phyloP scores from a whole-genome alignment of 2,797 vertebrate species.

The Smutsia gigantea region DNA sequence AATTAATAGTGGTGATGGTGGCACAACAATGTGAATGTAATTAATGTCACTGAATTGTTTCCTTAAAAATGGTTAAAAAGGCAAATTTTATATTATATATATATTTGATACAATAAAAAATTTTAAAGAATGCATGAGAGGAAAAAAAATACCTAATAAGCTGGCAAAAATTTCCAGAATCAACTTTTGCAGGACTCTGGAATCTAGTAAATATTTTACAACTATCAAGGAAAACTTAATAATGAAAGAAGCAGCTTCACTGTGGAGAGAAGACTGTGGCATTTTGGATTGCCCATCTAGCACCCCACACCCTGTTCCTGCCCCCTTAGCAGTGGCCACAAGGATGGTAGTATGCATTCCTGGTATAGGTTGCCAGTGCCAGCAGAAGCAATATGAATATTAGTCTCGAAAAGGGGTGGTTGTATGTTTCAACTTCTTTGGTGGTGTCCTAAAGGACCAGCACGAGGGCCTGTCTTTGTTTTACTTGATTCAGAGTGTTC shows the following conservation, averaged over 20 bases:
- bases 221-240: neutral
- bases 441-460: neutral
- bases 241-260: neutral
- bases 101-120: neutral
- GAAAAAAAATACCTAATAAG: neutral
- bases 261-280: neutral
- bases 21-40: neutral
- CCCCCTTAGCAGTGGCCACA: neutral
- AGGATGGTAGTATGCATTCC: neutral
- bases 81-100: neutral
- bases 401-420: neutral
- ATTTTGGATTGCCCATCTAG: neutral
- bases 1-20: neutral
- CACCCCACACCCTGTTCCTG: neutral
- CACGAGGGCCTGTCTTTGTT: neutral
- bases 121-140: neutral
- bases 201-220: neutral
- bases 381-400: neutral
- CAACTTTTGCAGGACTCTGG: neutral
- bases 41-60: neutral
- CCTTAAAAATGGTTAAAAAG: neutral
- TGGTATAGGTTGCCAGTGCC: neutral
- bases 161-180: neutral
- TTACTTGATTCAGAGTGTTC: slow-evolving; percentile 1
- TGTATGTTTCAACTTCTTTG: neutral